Evolutionary conservation across 2,797 vertebrate genomes (phyloP).

Genomic region (Peromyscus melanophrys): DNA sequence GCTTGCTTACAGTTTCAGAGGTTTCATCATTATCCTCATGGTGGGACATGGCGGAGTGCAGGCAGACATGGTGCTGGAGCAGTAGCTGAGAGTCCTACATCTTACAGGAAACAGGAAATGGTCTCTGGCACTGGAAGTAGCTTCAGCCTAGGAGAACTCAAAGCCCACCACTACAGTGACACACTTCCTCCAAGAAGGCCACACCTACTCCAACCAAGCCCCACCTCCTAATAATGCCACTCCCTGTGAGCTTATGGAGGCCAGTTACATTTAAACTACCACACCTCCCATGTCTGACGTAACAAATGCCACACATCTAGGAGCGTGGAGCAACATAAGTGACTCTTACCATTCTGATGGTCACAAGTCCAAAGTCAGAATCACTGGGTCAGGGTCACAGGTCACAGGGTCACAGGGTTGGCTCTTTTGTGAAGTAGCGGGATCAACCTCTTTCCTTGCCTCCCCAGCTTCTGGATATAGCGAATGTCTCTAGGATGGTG

Average conservation of each 20-base stretch:
- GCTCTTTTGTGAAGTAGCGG: not conserved
- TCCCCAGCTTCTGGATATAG: not conserved
- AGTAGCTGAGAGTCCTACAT: not conserved
- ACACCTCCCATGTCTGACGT: not conserved
- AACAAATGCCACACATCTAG: accelerated
- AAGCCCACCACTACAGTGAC: not conserved
- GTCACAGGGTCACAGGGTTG: not conserved
- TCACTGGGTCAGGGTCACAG: accelerated
- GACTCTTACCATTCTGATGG: not conserved
- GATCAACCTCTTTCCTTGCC: too few relatives aligned
- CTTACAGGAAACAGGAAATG: not conserved
- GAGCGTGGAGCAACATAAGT: not conserved
- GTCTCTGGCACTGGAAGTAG: not conserved
- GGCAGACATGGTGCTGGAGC: not conserved
- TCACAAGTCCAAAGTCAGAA: not conserved
- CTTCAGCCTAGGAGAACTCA: not conserved
- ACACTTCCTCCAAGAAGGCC: not conserved
- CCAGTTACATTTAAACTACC: not conserved
- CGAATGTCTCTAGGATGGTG: not conserved
- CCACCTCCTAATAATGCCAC: too few relatives aligned
- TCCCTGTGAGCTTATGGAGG: not conserved
- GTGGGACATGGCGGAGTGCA: not conserved
- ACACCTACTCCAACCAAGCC: not conserved
- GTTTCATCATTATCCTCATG: not conserved
- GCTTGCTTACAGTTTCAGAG: not conserved